Conservation (phyloP, 2,113 vertebrate genomes). For the Anolis carolinensis region DNA sequence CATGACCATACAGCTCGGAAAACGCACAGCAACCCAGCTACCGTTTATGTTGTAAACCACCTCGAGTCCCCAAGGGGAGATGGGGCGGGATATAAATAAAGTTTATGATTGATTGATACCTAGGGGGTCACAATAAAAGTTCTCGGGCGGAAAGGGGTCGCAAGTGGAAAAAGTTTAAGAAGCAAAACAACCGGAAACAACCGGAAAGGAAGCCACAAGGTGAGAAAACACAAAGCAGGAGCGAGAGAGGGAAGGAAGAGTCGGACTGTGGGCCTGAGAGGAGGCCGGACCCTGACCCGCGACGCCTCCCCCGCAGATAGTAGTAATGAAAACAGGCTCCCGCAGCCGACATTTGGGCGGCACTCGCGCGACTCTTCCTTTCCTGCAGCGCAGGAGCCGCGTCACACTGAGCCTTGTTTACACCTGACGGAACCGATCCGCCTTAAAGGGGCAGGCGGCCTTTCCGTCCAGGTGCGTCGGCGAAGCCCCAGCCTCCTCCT, state of each 20-base stretch:
- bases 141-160: too few species aligned
- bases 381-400: not conserved
- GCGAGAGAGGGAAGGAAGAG: too few species aligned
- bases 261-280: not conserved
- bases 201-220: not conserved
- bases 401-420: constrained; percentile 26
- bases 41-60: too few species aligned
- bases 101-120: too few species aligned
- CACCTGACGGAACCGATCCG: not conserved
- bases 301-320: not conserved
- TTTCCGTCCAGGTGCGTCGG: not conserved
- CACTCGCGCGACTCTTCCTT: not conserved
- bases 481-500: too few species aligned
- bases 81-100: too few species aligned
- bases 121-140: too few species aligned
- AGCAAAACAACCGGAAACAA: not conserved
- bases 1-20: too few species aligned
- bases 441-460: not conserved
- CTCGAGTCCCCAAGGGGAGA: too few species aligned
- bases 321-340: too few species aligned
- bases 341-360: not conserved
- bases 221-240: not conserved
- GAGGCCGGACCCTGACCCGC: not conserved
- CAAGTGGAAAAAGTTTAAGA: too few species aligned
- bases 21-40: too few species aligned